Evolutionary conservation across 2,888 invertebrate genomes (phyloP).

Genomic region (Empis stercorea): DNA sequence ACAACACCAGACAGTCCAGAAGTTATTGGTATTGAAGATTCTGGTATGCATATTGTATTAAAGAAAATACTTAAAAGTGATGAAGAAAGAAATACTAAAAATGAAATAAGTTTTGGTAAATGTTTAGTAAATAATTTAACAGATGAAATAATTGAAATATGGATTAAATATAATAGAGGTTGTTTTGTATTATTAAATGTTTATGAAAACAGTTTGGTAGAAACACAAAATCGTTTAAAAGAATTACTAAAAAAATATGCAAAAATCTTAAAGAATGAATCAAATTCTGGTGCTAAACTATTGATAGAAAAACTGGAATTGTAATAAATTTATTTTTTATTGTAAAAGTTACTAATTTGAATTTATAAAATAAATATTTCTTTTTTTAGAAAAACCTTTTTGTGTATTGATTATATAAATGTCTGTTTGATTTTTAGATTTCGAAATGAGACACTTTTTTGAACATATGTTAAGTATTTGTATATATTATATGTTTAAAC

Average conservation of each 20-base stretch:
- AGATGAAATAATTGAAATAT: constrained; percentile 30
- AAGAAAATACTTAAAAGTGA: constrained; percentile 62
- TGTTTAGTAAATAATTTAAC: constrained; percentile 41
- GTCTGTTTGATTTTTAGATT: too few relatives aligned
- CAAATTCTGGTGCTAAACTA: neutral
- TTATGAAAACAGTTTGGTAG: neutral
- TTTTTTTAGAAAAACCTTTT: too few relatives aligned
- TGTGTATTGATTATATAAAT: too few relatives aligned
- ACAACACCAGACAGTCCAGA: constrained; percentile 30
- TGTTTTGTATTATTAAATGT: neutral
- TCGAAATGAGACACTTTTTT: too few relatives aligned
- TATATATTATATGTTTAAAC: too few relatives aligned
- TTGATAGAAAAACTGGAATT: neutral
- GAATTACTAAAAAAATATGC: neutral
- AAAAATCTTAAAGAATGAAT: neutral
- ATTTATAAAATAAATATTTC: too few relatives aligned
- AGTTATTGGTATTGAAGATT: constrained; percentile 50
- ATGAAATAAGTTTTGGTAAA: constrained; percentile 44
- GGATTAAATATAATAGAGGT: neutral
- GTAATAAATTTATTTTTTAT: neutral
- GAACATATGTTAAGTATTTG: too few relatives aligned
- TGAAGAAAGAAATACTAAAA: constrained; percentile 35
- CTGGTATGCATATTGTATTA: constrained; percentile 61
- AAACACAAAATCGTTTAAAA: neutral
- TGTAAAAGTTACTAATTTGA: too few relatives aligned